Conservation (phyloP, 2,113 vertebrate genomes). For the Urocitellus parryii region DNA sequence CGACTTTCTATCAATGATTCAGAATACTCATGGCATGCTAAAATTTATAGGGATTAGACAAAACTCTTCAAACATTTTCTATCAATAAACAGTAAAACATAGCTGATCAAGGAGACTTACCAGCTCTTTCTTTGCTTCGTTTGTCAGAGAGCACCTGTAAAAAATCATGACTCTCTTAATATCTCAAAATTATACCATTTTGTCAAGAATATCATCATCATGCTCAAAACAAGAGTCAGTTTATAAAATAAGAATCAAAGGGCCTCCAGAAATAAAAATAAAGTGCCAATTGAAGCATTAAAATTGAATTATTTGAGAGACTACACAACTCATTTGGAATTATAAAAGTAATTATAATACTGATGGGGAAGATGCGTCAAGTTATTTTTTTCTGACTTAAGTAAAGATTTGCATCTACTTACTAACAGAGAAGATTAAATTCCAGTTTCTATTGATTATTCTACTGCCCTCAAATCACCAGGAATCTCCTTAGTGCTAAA, state of each 20-base stretch:
- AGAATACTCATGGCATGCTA: not conserved
- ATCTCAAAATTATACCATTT: conserved; percentile 60
- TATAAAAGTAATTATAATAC: not conserved
- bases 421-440: not conserved
- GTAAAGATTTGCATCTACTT: not conserved
- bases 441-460: not conserved
- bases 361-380: not conserved
- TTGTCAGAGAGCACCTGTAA: conserved; percentile 89
- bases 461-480: not conserved
- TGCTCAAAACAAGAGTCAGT: conserved; percentile 15
- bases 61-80: not conserved
- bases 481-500: not conserved
- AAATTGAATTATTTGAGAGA: not conserved
- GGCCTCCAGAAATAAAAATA: not conserved
- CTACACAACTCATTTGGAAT: not conserved
- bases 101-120: conserved; percentile 86
- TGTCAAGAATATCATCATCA: conserved; percentile 38
- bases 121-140: conserved; percentile 87
- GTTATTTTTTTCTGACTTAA: not conserved
- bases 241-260: conserved; percentile 23
- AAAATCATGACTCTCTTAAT: conserved; percentile 70
- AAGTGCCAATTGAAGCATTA: not conserved
- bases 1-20: not conserved
- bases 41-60: not conserved
- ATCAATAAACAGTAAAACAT: not conserved